Evolutionary conservation across 2,888 invertebrate species (phyloP).

Genomic region (Philaethria dido): DNA sequence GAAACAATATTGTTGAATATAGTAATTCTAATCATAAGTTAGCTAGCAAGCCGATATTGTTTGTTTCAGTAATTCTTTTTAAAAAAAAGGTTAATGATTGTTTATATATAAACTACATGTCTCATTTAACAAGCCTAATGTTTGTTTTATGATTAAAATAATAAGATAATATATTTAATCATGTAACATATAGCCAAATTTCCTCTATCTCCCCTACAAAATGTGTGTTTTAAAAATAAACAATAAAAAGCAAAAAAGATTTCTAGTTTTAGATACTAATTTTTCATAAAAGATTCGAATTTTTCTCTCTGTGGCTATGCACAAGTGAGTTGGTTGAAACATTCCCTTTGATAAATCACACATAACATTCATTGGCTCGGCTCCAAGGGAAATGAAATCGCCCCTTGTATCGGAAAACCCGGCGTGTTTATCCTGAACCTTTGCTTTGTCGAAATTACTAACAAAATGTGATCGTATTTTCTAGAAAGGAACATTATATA

Average conservation of each 20-base stretch:
- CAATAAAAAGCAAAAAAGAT: not conserved
- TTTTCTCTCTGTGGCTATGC: slow-evolving; percentile 14
- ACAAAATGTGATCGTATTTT: slow-evolving; percentile 7
- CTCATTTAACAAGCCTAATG: no score
- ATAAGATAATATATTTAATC: no score
- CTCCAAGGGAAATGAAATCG: slow-evolving; percentile 34
- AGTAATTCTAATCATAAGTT: no score
- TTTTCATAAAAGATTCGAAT: not conserved
- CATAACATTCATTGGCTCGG: slow-evolving; percentile 36
- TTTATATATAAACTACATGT: no score
- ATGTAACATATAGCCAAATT: not conserved
- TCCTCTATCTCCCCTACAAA: not conserved
- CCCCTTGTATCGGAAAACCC: slow-evolving; percentile 25
- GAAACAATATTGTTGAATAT: no score
- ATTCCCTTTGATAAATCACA: slow-evolving; percentile 44
- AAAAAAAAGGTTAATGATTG: no score
- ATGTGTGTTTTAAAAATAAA: not conserved
- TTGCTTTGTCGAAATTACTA: slow-evolving; percentile 23
- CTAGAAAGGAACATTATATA: not conserved
- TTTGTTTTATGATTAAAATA: no score
- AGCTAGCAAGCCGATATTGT: no score
- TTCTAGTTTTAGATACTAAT: not conserved
- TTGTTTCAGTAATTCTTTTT: no score
- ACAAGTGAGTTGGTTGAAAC: slow-evolving; percentile 36
- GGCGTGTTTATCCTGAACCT: slow-evolving; percentile 29